Evolutionary conservation across 2,797 vertebrate species (phyloP), one percentile per base, ranked within the genome.

Genomic region (Molossus alvarezi): DNA sequence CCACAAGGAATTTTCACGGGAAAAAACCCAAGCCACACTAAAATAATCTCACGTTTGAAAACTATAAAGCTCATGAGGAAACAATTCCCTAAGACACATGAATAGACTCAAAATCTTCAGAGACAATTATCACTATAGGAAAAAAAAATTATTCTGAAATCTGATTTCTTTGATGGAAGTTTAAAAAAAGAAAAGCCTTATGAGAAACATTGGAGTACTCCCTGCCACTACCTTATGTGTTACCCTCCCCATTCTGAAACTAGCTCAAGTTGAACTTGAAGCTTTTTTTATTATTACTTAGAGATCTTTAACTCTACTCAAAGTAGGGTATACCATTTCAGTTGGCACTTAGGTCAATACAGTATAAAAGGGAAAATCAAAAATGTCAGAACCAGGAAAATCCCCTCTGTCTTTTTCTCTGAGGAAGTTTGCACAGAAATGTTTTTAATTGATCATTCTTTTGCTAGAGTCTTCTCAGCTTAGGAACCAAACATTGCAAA

Each of bases 261-360:
- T 37, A 92, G 93, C 27, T 73, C 23, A 67, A 72, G 12, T 8
- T 79, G 20, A 90, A 90, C 33, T 73, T 79, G 18, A 94, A 80
- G 33, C 6, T 58, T 80, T 84, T 71, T 23, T 57, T 53, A 83
- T 27, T 64, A n/a, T 79, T 88, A 77, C 3, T 87, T 90, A 73
- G 45, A 94, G 95, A 82, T 72, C 25, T 71, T 71, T 77, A 11
- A 51, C 23, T 96, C 27, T 81, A 88, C 92, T 96, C 55, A 88
- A 71, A 92, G 23, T 45, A 48, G 23, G 20, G 5, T 90, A 45
- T 64, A 95, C n/a, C 21, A 73, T 88, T 89, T 75, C 55, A 90
- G 9, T 41, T 83, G 87, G 75, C 64, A 48, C 73, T 83, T 58
- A 79, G 27, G 21, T 91, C 37, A 71, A 79, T 27, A 77, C 21